A percentile compares a stretch with the other conserved stretches of the same genome.
These are phyloP conservation scores for Cepaea hortensis DNA, from an alignment of 2,888 invertebrate species.

Conservation along the genomic window DNA sequence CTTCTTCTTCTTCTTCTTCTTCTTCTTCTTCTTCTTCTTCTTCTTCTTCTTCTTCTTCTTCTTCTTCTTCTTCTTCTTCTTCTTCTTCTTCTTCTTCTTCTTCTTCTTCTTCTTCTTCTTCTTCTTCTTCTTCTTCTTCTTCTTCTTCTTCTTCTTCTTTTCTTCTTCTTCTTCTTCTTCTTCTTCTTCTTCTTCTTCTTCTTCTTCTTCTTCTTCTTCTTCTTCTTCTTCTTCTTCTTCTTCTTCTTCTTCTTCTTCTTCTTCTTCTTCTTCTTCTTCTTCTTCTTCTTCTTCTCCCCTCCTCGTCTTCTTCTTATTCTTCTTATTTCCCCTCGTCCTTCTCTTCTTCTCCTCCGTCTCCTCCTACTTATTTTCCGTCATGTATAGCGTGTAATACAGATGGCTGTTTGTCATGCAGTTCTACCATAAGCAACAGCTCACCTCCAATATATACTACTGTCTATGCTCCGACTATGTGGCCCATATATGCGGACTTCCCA, in stretches of 20 bases:
- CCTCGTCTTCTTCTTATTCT: too few relatives aligned
- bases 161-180: slow-evolving; percentile 15
- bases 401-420: too few relatives aligned
- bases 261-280: neutral
- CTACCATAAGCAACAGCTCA: too few relatives aligned
- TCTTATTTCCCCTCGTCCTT: too few relatives aligned
- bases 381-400: too few relatives aligned
- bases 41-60: slow-evolving; percentile 16
- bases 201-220: slow-evolving; percentile 12
- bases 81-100: slow-evolving; percentile 18
- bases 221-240: slow-evolving; percentile 24
- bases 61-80: slow-evolving; percentile 26
- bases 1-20: slow-evolving; percentile 34
- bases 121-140: slow-evolving; percentile 21
- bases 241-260: slow-evolving; percentile 21
- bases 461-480: too few relatives aligned
- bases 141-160: neutral
- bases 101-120: slow-evolving; percentile 9
- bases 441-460: too few relatives aligned
- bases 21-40: neutral
- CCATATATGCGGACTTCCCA: too few relatives aligned
- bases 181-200: slow-evolving; percentile 18
- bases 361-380: too few relatives aligned
- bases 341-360: too few relatives aligned
- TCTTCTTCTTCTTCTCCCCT: neutral